These are phyloP conservation scores for Neomonachus schauinslandi DNA, from an alignment of 2,113 vertebrate genomes.

Conservation along the genomic window DNA sequence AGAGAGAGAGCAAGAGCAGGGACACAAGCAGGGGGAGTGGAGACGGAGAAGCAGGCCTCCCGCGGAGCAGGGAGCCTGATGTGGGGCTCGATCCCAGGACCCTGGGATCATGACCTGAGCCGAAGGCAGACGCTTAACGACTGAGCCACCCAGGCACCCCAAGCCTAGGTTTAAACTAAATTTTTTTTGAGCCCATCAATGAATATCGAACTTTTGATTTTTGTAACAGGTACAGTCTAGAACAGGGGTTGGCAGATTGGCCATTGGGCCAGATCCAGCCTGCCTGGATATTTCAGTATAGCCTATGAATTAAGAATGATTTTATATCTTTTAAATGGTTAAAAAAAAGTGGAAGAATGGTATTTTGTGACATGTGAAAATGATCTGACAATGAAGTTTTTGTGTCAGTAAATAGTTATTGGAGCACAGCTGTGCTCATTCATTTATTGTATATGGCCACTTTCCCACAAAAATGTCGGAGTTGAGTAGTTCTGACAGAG, in stretches of 20 bases:
- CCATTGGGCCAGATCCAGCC: neutral
- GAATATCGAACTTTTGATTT: constrained; percentile 14
- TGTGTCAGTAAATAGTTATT: neutral
- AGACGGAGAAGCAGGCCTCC: no score
- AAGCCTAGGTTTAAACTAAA: neutral
- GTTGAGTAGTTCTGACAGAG: neutral
- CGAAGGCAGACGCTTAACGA: no score
- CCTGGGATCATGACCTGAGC: no score
- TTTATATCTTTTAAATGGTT: constrained; percentile 32
- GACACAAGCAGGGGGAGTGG: no score
- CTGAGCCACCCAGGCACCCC: no score
- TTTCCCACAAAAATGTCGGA: neutral
- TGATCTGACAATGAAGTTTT: neutral
- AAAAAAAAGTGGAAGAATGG: neutral
- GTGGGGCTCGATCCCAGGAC: no score
- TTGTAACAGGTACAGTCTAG: neutral
- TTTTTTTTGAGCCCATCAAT: neutral
- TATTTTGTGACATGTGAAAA: neutral
- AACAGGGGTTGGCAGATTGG: neutral
- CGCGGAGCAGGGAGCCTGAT: no score
- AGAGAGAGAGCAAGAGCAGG: no score
- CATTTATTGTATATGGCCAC: neutral
- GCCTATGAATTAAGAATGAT: neutral
- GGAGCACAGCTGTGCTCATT: neutral
- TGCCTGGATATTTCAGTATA: neutral